A percentile compares a stretch with the other conserved stretches of the same genome.
These are phyloP conservation scores for Burhinus oedicnemus DNA, from an alignment of 2,113 vertebrate genomes.

Conservation along the genomic window DNA sequence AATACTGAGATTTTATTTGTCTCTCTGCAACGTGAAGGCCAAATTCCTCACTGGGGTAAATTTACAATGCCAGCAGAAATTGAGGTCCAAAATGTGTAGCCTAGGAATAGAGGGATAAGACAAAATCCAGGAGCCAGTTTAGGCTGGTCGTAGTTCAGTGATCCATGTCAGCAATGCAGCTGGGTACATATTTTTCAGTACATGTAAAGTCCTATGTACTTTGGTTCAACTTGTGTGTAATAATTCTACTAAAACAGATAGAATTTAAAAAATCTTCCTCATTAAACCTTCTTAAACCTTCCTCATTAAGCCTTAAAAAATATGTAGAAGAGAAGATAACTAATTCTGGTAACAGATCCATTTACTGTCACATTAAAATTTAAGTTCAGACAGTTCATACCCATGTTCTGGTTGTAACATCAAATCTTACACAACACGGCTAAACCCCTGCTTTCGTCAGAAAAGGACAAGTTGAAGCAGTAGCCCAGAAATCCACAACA, in stretches of 20 bases:
- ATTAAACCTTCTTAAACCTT: not conserved
- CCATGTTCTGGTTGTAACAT: not conserved
- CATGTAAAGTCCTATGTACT: not conserved
- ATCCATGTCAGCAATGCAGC: not conserved
- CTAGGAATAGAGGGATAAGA: not conserved
- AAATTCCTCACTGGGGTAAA: not conserved
- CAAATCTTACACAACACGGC: not conserved
- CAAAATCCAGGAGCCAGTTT: not conserved
- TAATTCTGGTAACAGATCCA: not conserved
- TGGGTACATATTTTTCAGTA: not conserved
- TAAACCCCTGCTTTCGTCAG: slow-evolving; percentile 5
- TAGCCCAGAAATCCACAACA: not conserved
- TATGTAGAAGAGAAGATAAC: not conserved
- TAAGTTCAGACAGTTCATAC: not conserved
- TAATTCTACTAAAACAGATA: not conserved
- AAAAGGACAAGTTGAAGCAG: slow-evolving; percentile 1
- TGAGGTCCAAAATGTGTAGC: not conserved
- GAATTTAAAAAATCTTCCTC: not conserved
- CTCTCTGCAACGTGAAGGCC: not conserved
- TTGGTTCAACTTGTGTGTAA: not conserved
- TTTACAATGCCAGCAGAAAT: not conserved
- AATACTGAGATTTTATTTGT: not conserved
- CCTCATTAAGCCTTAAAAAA: not conserved
- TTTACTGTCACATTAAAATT: not conserved
- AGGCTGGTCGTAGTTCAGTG: not conserved